Evolutionary conservation across 2,797 vertebrate genomes (phyloP).

Genomic region (Euthynnus affinis): DNA sequence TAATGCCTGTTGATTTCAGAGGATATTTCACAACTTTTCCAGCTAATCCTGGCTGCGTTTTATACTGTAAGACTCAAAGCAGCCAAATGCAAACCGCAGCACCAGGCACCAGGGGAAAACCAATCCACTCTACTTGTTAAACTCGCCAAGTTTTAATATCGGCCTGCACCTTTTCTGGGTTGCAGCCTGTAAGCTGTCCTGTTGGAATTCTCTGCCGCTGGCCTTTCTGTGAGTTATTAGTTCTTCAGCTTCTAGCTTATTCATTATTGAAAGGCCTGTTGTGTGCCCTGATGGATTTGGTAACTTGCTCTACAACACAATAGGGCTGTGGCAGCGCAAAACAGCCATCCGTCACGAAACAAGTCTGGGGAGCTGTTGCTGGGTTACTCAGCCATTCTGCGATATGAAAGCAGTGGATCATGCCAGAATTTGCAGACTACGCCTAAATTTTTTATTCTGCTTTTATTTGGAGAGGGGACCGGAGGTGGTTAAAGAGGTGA

Average conservation of each 20-base stretch:
- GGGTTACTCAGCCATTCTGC: constrained; percentile 24
- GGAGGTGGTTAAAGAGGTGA: constrained; percentile 23
- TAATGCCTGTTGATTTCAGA: constrained; percentile 37
- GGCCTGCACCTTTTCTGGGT: constrained; percentile 46
- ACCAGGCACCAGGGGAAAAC: constrained; percentile 32
- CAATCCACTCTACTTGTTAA: constrained; percentile 43
- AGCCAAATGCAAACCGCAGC: constrained; percentile 34
- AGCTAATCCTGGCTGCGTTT: constrained; percentile 42
- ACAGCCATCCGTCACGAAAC: constrained; percentile 45
- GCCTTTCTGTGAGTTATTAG: constrained; percentile 66
- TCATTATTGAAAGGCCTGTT: constrained; percentile 72
- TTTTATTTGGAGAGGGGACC: constrained; percentile 41
- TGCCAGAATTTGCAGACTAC: constrained; percentile 18
- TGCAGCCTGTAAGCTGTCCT: constrained; percentile 51
- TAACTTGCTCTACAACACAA: constrained; percentile 60
- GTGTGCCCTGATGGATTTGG: constrained; percentile 68
- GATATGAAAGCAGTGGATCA: constrained; percentile 52
- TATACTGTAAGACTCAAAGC: constrained; percentile 42
- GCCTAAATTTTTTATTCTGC: constrained; percentile 18
- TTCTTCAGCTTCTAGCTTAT: constrained; percentile 51
- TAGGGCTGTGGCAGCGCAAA: constrained; percentile 27
- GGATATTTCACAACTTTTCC: constrained; percentile 33
- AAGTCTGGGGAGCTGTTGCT: constrained; percentile 26
- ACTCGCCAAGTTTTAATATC: constrained; percentile 56
- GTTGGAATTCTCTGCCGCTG: constrained; percentile 49